These are phyloP conservation scores for Lithosia quadra DNA, from an alignment of 2,888 invertebrate species.

Conservation along the genomic window DNA sequence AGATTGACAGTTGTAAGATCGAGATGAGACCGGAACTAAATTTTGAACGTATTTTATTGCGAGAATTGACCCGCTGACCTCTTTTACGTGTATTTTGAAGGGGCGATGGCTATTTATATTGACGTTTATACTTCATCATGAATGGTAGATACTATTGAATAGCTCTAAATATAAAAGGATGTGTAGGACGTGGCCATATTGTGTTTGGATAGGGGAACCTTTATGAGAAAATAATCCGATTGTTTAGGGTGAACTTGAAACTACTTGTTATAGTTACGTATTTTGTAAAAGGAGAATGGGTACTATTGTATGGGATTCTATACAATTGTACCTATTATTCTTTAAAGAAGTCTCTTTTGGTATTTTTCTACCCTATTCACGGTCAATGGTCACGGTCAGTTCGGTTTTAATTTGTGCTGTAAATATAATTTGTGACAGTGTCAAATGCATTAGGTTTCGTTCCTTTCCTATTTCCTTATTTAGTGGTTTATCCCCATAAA, in stretches of 20 bases:
- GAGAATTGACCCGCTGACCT: too few relatives aligned
- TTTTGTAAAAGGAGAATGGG: neutral
- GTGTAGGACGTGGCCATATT: neutral
- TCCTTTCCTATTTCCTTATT: too few relatives aligned
- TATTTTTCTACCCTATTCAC: neutral
- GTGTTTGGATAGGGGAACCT: neutral
- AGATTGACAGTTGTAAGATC: too few relatives aligned
- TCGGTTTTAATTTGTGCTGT: neutral
- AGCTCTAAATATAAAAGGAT: neutral
- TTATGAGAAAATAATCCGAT: neutral
- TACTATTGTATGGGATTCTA: neutral
- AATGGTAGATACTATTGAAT: conserved; percentile 2
- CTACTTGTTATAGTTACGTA: neutral
- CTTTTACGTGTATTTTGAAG: neutral
- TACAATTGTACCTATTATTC: neutral
- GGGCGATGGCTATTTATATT: neutral
- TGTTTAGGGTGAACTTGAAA: neutral
- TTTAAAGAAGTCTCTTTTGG: neutral
- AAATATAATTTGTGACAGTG: neutral
- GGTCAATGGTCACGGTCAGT: neutral
- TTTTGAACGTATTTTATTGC: too few relatives aligned
- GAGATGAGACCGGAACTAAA: too few relatives aligned
- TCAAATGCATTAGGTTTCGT: too few relatives aligned
- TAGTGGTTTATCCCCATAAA: too few relatives aligned
- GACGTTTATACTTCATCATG: conserved; percentile 6